Evolutionary conservation across 2,888 invertebrate genomes (phyloP).

Genomic region (Sminthurinus aureus): DNA sequence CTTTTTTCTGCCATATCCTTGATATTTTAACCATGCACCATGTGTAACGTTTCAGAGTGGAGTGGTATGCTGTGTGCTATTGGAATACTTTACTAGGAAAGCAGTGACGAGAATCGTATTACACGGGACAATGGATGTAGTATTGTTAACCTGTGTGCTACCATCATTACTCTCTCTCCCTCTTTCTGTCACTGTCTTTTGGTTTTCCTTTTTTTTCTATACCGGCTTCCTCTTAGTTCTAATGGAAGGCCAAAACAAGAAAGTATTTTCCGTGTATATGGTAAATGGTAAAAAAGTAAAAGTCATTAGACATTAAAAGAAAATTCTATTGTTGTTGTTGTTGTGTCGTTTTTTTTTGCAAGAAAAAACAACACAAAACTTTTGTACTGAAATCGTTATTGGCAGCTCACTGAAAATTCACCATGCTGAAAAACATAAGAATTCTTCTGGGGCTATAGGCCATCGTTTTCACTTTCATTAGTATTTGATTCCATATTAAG

Average conservation of each 20-base stretch:
- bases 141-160: not conserved
- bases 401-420: too few species aligned
- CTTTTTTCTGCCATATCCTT: too few species aligned
- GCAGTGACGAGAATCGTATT: not conserved
- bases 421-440: too few species aligned
- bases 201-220: too few species aligned
- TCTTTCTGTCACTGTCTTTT: not conserved
- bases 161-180: not conserved
- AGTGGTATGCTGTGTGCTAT: not conserved
- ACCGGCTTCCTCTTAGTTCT: not conserved
- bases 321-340: not conserved
- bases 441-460: not conserved
- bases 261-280: not conserved
- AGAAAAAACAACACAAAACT: not conserved
- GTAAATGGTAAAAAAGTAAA: not conserved
- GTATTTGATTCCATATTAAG: not conserved
- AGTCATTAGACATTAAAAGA: not conserved
- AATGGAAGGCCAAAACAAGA: not conserved
- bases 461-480: not conserved
- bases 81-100: not conserved
- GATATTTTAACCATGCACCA: not conserved
- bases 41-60: not conserved
- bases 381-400: too few species aligned
- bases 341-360: not conserved
- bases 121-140: constrained; percentile 3